phyloP scores from a whole-genome alignment of 2,113 vertebrate species.

The Chloropsis hardwickii region DNA sequence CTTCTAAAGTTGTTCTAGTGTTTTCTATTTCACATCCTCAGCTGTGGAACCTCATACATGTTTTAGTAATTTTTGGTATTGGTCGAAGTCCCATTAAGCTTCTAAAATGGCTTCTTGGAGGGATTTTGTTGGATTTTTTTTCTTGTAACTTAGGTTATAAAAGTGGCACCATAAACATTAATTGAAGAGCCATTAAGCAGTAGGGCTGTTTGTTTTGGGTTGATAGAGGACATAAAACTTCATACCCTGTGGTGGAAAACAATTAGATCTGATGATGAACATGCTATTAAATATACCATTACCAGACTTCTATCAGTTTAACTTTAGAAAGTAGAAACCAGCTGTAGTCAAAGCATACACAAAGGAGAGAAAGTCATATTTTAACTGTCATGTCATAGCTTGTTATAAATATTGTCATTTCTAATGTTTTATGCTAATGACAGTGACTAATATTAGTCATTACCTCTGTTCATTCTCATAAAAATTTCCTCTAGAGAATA shows the following conservation, averaged over 20 bases:
- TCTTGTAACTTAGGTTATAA: conserved; percentile 49
- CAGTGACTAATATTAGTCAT: conserved; percentile 65
- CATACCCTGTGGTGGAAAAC: conserved; percentile 63
- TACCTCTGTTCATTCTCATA: conserved; percentile 62
- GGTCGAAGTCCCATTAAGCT: conserved; percentile 17
- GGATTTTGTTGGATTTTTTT: conserved; percentile 17
- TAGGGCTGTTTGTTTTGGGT: conserved; percentile 61
- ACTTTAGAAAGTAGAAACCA: conserved; percentile 36
- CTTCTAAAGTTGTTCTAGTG: neutral
- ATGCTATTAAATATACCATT: conserved; percentile 54
- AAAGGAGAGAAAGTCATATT: conserved; percentile 46
- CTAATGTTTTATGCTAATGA: conserved; percentile 62
- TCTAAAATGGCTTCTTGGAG: conserved; percentile 37
- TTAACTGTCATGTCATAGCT: conserved; percentile 46
- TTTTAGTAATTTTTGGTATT: neutral
- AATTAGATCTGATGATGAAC: conserved; percentile 62
- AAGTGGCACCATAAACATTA: conserved; percentile 69
- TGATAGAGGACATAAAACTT: conserved; percentile 66
- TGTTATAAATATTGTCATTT: conserved; percentile 60
- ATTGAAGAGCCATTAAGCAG: conserved; percentile 62
- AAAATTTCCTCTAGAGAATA: conserved; percentile 62
- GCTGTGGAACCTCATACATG: neutral
- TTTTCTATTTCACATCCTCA: neutral
- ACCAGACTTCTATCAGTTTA: conserved; percentile 30
- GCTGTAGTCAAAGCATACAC: conserved; percentile 34